Evolutionary conservation across 2,797 vertebrate genomes (phyloP), one percentile per base, ranked within the genome.

Genomic region (Pempheris klunzingeri): DNA sequence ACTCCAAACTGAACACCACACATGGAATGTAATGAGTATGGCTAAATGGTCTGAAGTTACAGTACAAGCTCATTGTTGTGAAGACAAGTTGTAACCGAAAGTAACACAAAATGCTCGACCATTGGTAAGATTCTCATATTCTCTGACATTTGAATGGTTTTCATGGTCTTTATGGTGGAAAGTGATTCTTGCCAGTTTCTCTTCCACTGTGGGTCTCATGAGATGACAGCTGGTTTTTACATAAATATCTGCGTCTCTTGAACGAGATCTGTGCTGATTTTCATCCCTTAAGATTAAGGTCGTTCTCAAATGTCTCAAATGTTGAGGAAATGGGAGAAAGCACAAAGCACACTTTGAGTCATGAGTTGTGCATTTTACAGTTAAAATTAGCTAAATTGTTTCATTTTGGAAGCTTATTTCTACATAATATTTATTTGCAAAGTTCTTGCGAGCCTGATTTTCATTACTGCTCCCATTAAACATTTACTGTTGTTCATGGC

Each of bases 1-100:
- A 46, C 54, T 77, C 62, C 58, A 63, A 66, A 71, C 39, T 18
- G 24, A 69, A 67, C 44, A 64, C 53, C 58, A 58, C 36, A 62
- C 22, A 28, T 87, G 75, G 76, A 88, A 87, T 84, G 82, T 82
- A 82, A 76, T 82, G 69, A 84, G 49, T 76, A 77, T 67, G 64
- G 61, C 64, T 72, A 44, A 41, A 63, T 80, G 73, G 54, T 70
- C 70, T 41, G 58, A 58, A 54, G 47, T 60, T 71, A 53, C 28
- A 67, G 58, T 53, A 46, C 28, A 62, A 34, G 68, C 58, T 67
- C 47, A 50, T 74, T 62, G 41, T 46, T 60, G 7, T 74, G 61
- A 75, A 58, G 55, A 74, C 44, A 69, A 73, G 34, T 62, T 38
- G 7, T 47, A 43, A 71, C 52, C 47, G 46, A 53, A 74, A 73